Base-by-base conservation (phyloP, 53 echinoderm and acorn worm species). In the Zoroaster sp. region DNA sequence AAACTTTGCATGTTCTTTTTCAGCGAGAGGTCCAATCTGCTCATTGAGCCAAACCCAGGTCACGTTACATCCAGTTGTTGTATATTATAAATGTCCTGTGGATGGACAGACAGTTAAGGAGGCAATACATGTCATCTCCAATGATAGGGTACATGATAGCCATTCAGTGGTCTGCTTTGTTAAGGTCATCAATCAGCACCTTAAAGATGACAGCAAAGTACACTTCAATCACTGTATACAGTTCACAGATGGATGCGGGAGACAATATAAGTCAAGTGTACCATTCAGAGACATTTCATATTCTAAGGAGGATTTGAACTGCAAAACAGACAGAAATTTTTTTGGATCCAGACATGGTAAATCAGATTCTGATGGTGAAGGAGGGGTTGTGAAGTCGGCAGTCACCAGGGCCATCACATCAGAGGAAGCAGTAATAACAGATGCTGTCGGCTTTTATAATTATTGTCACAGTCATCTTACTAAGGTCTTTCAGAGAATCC, bases 311-410 rank as follows among this genome's bases (percentile, higher is more conserved):
- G 85, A 90, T 66, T 38, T 75, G 31, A 59, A 59, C 25, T 66
- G 68, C 77, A 39, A 44, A 20, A 43, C 67, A 9, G 77, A 88
- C 13, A 66, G 73, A 39, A 66, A 88, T 43, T 88, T 67, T 23
- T 77, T 88, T 44, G 88, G 88, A 17, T 88, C 88, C 17, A 44
- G 88, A 67, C 78, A 88, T 45, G 88, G 77, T 4, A 88, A 78
- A 46, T 75, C 63, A 33, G 75, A 59, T 23, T 66, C 66, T 35
- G 88, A 88, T 77, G 88, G 88, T 7, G 88, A 88, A 54, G 75
- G 88, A 30, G 78, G 75, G 28, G 88, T 88, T 7, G 69, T 78
- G 10, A 88, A 88, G 67, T 52, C 35, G 8, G 35, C 43, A 42
- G 88, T 75, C 25, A 75, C 46, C 15, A 30, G 25, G 35, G 88